A percentile compares a stretch with the other conserved stretches of the same genome.
phyloP scores from a whole-genome alignment of 1,140 invertebrate genomes.

The Penaeus japonicus region DNA sequence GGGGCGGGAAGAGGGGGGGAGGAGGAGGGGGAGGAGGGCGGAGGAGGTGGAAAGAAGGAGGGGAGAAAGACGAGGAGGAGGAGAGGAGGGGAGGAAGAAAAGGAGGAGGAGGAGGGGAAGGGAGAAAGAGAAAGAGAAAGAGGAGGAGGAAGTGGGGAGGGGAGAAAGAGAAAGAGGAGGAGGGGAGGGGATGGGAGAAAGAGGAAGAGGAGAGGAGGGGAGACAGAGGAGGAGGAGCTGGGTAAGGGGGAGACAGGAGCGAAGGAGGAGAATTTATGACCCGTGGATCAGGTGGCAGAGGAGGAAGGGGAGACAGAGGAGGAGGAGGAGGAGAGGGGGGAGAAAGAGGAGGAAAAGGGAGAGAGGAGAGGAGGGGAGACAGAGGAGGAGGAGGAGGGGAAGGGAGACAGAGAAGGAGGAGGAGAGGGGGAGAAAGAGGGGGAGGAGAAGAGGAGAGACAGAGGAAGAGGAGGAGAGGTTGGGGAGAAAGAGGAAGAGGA shows the following conservation, averaged over 20 bases:
- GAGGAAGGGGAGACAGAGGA: background rate
- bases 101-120: too few relatives aligned
- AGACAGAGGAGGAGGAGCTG: too few relatives aligned
- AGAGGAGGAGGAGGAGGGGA: background rate
- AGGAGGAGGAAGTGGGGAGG: too few relatives aligned
- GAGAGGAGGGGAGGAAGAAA: too few relatives aligned
- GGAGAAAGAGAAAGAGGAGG: too few relatives aligned
- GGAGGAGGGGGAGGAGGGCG: too few relatives aligned
- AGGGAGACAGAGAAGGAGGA: background rate
- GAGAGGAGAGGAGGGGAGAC: background rate
- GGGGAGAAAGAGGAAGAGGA: background rate
- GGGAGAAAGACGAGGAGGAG: too few relatives aligned
- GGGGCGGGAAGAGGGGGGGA: too few relatives aligned
- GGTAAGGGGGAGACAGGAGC: background rate
- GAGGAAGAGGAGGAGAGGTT: background rate
- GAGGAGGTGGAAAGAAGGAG: too few relatives aligned
- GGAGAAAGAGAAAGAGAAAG: too few relatives aligned
- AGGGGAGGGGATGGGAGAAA: background rate
- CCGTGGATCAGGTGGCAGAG: background rate
- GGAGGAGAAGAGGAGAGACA: background rate
- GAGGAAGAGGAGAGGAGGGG: background rate
- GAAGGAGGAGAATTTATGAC: background rate
- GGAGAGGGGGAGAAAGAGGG: background rate
- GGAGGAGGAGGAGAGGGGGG: background rate
- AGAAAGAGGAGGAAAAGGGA: background rate